Base-by-base conservation (phyloP, 2,797 vertebrate genomes). In the Anabacerthia variegaticeps region DNA sequence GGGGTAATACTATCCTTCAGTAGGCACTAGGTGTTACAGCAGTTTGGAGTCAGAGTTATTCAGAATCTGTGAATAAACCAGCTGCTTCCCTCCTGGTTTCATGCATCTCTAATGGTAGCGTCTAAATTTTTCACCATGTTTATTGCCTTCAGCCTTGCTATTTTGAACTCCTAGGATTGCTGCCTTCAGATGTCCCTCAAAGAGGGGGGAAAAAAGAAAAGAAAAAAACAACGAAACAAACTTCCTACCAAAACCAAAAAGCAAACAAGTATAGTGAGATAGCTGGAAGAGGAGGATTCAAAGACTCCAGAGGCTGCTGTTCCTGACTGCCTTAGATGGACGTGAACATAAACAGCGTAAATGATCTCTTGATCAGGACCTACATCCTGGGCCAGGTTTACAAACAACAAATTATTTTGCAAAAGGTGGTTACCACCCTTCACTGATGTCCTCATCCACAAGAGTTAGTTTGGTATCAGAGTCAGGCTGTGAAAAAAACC, bases 61-160 rank as follows among this genome's bases (percentile, higher is more conserved):
- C 32, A 21, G 18, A 65, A 16, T 43, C 20, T 2, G 12, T 52
- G 10, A 61, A 69, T 30, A 26, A 76, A 22, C 22, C 43, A 73
- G 12, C 5, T 5, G 0, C n/a, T 74, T n/a, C 6, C 9, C 0
- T 2, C 12, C 23, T 63, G 30, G 2, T 58, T 79, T 92, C 2
- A 1, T 73, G 15, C 23, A 66, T 37, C 56, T 65, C 12, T 65
- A 65, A 58, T 15, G 22, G 28, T 2, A 66, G 1, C 21, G 66
- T 32, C 21, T 66, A 44, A 30, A 37, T 39, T 71, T 94, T 80
- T 62, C 6, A 28, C 8, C 30, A 7, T 26, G 4, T 14, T 66
- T 76, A 73, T 16, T 56, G 10, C 4, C 19, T 65, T 82, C 17
- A 56, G 10, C 5, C 22, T 76, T 65, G 27, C 4, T 72, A 14